These are phyloP conservation scores for Dermochelys coriacea DNA, from an alignment of 2,797 vertebrate genomes.

Conservation along the genomic window DNA sequence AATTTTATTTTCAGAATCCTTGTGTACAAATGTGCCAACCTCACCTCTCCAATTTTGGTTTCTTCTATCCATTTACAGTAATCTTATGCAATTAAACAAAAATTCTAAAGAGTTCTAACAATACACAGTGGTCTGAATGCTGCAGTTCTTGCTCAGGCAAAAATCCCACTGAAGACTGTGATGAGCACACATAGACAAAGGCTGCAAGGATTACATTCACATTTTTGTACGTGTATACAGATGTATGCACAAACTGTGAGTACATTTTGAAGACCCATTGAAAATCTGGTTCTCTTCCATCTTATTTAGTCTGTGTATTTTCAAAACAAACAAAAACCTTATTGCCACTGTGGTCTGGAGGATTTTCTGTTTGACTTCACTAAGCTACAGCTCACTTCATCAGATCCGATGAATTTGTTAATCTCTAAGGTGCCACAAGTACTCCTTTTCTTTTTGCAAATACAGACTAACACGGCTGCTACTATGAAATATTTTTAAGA, in stretches of 20 bases:
- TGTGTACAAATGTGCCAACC: background rate
- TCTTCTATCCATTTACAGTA: background rate
- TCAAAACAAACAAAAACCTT: conserved; percentile 44
- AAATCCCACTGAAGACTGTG: background rate
- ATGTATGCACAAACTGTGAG: fast-evolving
- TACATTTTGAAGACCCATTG: background rate
- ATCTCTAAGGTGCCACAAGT: too few relatives aligned
- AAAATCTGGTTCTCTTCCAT: conserved; percentile 28
- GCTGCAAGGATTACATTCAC: background rate
- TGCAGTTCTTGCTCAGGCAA: background rate
- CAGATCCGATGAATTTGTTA: too few relatives aligned
- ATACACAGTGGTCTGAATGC: background rate
- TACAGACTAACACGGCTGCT: too few relatives aligned
- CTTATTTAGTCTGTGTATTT: conserved; percentile 51
- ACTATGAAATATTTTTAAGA: too few relatives aligned
- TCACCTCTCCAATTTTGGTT: background rate
- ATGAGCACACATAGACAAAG: conserved; percentile 13
- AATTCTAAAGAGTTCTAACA: conserved; percentile 56
- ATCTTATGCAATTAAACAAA: conserved; percentile 47
- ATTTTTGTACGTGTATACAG: background rate
- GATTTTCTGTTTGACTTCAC: conserved; percentile 55
- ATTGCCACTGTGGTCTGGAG: conserved; percentile 41
- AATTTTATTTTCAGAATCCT: background rate
- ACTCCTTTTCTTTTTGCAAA: too few relatives aligned
- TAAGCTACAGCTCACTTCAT: too few relatives aligned